Base-by-base conservation (phyloP, 2,797 vertebrate species). In the Notolabrus celidotus region DNA sequence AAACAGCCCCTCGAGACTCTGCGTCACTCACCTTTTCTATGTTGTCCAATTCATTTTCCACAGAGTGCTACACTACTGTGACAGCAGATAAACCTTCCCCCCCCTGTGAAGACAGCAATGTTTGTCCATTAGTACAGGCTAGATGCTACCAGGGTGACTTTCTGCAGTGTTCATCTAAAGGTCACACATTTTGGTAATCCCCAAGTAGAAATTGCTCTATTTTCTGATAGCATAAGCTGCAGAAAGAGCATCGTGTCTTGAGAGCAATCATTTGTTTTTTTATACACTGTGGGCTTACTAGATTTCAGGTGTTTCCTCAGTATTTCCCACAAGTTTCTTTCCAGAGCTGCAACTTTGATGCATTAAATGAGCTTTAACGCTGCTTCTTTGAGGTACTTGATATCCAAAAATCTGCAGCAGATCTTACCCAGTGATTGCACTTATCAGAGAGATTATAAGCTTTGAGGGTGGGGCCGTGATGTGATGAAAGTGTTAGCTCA, bases 401-500 rank as follows among this genome's bases (percentile, higher is more conserved):
- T 58, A 70, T 51, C 36, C 3, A 66, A 71, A 71, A 58, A 72
- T 43, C 12, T 38, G n/a, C 49, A 42, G 59, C 23, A 46, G 45
- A 71, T 73, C 64, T 55, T 71, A 73, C 43, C 41, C 16, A 51
- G 71, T 38, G 67, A 67, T 81, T 74, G 39, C 63, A 42, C 67
- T 72, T 70, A 71, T 79, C 64, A 31, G 47, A 54, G 68, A 60
- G 74, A 61, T 74, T 64, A 79, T 70, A 10, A 57, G 74, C 77
- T 75, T 57, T 73, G 56, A 82, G 49, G 65, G 70, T 68, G 62
- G 62, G 63, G 65, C 51, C 16, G 54, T 82, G 79, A 90, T 82
- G 73, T 81, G 78, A 86, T 89, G 83, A 90, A 87, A 81, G 27
- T 39, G 57, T 87, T 74, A 87, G 77, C 75, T 72, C 65, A 58